Conservation (phyloP, 2,113 vertebrate genomes). For the Eublepharis macularius region DNA sequence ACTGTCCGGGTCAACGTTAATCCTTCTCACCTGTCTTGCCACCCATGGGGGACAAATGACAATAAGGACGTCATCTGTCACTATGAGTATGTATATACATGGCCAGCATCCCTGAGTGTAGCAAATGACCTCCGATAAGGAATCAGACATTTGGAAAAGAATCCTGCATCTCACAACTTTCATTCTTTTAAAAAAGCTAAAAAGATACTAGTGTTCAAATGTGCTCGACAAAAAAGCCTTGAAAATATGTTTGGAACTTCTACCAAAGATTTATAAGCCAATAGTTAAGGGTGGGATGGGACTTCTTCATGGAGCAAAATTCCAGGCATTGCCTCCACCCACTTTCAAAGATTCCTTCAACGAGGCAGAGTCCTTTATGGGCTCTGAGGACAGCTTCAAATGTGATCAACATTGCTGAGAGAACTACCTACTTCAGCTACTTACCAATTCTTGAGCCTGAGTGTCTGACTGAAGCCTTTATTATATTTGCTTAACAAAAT, state of each 20-base stretch:
- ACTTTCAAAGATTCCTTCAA: not conserved
- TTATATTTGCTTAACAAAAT: not conserved
- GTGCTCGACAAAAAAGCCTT: not conserved
- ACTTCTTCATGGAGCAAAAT: not conserved
- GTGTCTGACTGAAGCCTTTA: not conserved
- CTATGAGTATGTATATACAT: not conserved
- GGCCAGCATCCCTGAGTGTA: not conserved
- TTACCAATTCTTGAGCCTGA: not conserved
- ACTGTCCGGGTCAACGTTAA: not conserved
- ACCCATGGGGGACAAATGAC: too few relatives aligned
- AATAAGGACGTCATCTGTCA: not conserved
- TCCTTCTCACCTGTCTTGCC: not conserved
- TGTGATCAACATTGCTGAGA: too few relatives aligned
- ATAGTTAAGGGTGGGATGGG: not conserved
- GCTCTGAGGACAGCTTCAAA: too few relatives aligned
- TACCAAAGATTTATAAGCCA: not conserved
- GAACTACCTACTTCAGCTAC: not conserved
- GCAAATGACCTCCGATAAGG: not conserved
- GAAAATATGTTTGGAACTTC: not conserved
- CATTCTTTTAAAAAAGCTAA: not conserved
- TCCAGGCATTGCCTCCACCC: not conserved
- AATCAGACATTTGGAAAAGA: not conserved
- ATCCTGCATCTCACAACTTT: not conserved
- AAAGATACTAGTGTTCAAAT: not conserved
- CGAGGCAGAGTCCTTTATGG: too few relatives aligned